Evolutionary conservation across 2,888 invertebrate species (phyloP), one percentile per base, ranked within the genome.

Genomic region (Tenthredo livida): DNA sequence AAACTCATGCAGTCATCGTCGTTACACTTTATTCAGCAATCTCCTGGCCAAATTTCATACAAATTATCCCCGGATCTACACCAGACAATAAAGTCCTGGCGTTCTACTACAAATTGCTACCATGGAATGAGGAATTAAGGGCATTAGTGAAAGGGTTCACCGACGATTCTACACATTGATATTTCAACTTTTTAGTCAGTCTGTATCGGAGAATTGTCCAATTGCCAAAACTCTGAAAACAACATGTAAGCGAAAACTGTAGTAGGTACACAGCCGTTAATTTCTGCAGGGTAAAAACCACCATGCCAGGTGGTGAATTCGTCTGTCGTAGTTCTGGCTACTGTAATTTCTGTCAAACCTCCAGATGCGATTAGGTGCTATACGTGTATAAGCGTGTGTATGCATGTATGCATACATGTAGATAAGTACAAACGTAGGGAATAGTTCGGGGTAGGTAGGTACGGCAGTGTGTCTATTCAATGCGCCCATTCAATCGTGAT

Each of bases 81-180:
- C 75, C 87, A 86, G 87, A 86, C 88, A 87, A 87, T 86, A 85
- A 85, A 85, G 86, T 87, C 85, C 86, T 87, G 87, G 87, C 87
- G 87, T 89, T 88, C 88, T 89, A 29, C 29, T 29, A 91, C 89
- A 91, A 91, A 91, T 91, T 90, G 85, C 87, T 70, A 86, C 87
- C 82, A 84, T 86, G 89, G 88, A 89, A 88, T 90, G 90, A 90
- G 90, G 88, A 89, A 91, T 91, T 89, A 88, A 89, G 86, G 86
- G 87, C 90, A 90, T 91, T 91, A 91, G 90, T 88, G 89, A 90
- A 90, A 87, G 89, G 89, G 89, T 90, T 90, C 67, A 17, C 15
- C 33, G 10, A 10, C 61, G 67, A 33, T 67, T 67, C 33, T 21
- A 25, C 7, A 61, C n/a, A 10, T 61, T 61, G 3, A 61, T 25